Evolutionary conservation across 2,888 invertebrate genomes (phyloP).

Genomic region (Xestia rhomboidea): DNA sequence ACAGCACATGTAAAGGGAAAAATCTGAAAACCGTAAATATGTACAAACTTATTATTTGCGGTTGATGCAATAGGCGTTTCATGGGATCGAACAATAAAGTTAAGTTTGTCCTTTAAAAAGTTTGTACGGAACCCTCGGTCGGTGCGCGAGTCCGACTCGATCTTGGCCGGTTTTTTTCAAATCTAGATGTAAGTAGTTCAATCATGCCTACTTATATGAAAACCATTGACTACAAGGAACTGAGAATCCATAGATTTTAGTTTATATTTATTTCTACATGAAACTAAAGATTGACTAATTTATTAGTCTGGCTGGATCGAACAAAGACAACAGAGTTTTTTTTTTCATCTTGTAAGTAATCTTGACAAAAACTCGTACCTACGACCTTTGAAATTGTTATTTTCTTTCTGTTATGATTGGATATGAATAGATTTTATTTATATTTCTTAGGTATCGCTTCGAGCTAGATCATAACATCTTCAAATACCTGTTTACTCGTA

Average conservation of each 20-base stretch:
- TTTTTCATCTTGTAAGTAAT: neutral
- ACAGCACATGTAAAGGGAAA: no score
- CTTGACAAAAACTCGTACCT: neutral
- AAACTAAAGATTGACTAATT: neutral
- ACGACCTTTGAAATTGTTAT: neutral
- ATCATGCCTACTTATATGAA: neutral
- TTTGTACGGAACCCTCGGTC: no score
- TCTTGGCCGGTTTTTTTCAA: no score
- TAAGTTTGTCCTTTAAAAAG: no score
- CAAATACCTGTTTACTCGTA: constrained; percentile 13
- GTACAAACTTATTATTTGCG: no score
- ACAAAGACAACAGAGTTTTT: neutral
- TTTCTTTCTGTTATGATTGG: neutral
- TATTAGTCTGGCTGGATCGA: neutral
- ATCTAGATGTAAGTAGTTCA: neutral
- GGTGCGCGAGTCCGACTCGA: no score
- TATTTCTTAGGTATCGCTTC: neutral
- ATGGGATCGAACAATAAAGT: no score
- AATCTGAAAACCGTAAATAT: no score
- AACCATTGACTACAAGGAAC: neutral
- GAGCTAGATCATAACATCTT: neutral
- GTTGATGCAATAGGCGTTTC: no score
- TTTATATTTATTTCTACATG: neutral
- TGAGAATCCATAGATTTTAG: neutral
- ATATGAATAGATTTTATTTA: neutral